Conservation (phyloP, 1,140 invertebrate species). For the Tigriopus japonicus region DNA sequence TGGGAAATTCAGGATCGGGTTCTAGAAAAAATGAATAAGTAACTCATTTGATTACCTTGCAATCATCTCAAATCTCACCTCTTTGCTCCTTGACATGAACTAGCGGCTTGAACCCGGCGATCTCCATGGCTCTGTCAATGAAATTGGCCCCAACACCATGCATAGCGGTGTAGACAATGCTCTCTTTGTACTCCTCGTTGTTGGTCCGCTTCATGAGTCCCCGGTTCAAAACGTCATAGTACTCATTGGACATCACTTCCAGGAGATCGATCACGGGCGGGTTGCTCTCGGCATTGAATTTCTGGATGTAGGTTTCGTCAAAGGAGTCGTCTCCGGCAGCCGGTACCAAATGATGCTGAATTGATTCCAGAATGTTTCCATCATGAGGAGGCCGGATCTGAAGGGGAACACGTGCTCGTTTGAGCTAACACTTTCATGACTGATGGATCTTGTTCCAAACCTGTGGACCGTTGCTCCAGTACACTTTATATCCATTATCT, state of each 20-base stretch:
- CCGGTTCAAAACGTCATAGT: slow-evolving; percentile 40
- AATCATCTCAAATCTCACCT: slow-evolving; percentile 7
- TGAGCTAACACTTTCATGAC: too few relatives aligned
- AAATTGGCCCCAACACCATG: slow-evolving; percentile 85
- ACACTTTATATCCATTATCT: slow-evolving; percentile 98
- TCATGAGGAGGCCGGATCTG: slow-evolving; percentile 85
- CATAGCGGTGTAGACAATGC: slow-evolving; percentile 84
- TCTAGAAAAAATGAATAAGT: slow-evolving; percentile 30
- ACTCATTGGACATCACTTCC: slow-evolving; percentile 36
- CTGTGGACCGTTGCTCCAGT: slow-evolving; percentile 83
- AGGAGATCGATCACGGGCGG: slow-evolving; percentile 30
- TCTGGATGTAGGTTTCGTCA: background rate
- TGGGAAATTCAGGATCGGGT: slow-evolving; percentile 90
- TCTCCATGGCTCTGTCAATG: slow-evolving; percentile 50
- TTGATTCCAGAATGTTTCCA: slow-evolving; percentile 57
- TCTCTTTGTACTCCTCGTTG: slow-evolving; percentile 33
- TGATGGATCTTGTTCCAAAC: slow-evolving; percentile 21
- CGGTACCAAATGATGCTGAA: slow-evolving; percentile 55
- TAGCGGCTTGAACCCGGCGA: slow-evolving; percentile 47
- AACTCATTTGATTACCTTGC: background rate
- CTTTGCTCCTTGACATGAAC: slow-evolving; percentile 8
- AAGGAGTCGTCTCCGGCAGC: slow-evolving; percentile 38
- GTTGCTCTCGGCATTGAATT: slow-evolving; percentile 19
- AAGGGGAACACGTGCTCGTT: slow-evolving; percentile 4
- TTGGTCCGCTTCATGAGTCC: slow-evolving; percentile 17